Base-by-base conservation (phyloP, 2,113 vertebrate species). In the Taxidea taxus region DNA sequence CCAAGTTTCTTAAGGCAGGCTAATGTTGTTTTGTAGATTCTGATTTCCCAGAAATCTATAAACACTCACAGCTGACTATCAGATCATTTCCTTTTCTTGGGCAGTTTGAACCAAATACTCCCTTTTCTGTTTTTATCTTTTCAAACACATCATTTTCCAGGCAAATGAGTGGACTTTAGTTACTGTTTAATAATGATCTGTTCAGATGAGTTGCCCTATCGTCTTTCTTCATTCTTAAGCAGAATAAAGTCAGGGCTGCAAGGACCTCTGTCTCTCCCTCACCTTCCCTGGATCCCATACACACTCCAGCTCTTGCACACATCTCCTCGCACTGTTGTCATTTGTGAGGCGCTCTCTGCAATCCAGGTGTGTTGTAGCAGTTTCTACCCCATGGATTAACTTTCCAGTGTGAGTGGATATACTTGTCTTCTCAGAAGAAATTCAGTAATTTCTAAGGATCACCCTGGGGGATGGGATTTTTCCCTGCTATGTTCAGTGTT, bases 341-440 rank as follows among this genome's bases (percentile, higher is more conserved):
- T 64, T 27, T 86, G 20, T 13, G 14, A 21, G 42, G 54, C 6
- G 37, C 11, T 20, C 4, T 83, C 60, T 87, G 47, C 70, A 58
- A 94, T 74, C 68, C 18, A 10, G 7, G 60, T 21, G 20, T 3
- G 37, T 16, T 15, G 3, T 6, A 44, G 81, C 27, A 2, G 9
- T 47, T 80, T 70, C 87, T 27, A 62, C 87, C 34, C 34, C 66
- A 23, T 5, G 58, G 42, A 68, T 96, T 84, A 82, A 68, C 44
- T 86, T 29, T 82, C 49, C 34, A 15, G 89, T 7, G 21, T 49
- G 70, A 66, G 60, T 78, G 34, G 39, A 54, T 42, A 56, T 37
- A 47, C 51, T 84, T 47, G 42, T 51, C 81, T 90, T 70, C 44
- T 66, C 58, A 39, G 42, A 86, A 20, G 88, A 78, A 92, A 68